These are phyloP conservation scores for Corythornis madagascariensis DNA, from an alignment of 2,113 vertebrate species.

Conservation along the genomic window DNA sequence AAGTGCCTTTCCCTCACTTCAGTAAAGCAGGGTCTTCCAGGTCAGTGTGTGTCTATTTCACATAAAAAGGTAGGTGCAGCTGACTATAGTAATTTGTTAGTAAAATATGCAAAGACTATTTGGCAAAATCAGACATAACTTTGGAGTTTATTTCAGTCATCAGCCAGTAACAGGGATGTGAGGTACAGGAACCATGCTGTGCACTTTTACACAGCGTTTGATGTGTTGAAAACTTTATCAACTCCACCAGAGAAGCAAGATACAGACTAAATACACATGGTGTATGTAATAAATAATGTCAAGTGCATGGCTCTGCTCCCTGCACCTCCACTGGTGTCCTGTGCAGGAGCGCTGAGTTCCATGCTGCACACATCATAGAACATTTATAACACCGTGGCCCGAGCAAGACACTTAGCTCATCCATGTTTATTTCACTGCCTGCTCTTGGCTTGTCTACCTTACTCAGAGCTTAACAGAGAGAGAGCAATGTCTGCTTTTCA, in stretches of 20 bases:
- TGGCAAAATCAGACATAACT: background rate
- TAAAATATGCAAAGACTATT: background rate
- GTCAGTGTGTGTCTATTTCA: background rate
- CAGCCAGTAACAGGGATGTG: background rate
- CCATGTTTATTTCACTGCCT: background rate
- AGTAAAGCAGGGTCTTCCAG: background rate
- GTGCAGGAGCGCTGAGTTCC: background rate
- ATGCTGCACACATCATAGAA: background rate
- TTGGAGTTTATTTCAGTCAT: background rate
- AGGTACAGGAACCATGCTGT: background rate
- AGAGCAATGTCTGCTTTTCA: background rate
- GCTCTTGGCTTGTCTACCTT: background rate
- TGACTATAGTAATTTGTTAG: background rate
- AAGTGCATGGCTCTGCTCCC: background rate
- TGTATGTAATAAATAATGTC: background rate
- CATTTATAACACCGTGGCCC: background rate
- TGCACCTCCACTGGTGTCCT: background rate
- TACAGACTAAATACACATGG: background rate
- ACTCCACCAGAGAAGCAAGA: background rate
- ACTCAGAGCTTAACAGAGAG: background rate
- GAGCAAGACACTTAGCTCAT: background rate
- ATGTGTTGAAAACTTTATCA: background rate
- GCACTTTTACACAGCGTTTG: background rate
- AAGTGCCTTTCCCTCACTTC: background rate
- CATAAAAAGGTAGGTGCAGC: background rate